phyloP scores from a whole-genome alignment of 2,113 vertebrate genomes.

The Neogobius melanostomus region DNA sequence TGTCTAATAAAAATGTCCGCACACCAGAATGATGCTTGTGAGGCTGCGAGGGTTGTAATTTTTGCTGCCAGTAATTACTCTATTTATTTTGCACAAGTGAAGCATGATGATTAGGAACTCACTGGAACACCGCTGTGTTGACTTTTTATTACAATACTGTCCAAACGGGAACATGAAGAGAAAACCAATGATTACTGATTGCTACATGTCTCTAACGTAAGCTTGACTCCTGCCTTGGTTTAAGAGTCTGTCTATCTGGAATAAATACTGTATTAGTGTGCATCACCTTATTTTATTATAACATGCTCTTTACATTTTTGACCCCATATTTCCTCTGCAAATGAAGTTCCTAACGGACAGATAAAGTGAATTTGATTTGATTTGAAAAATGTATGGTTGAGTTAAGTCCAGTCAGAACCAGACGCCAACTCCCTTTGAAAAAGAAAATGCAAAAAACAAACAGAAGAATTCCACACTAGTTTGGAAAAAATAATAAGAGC shows the following conservation, averaged over 20 bases:
- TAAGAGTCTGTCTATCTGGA: background rate
- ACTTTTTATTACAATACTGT: constrained; percentile 10
- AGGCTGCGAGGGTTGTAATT: constrained; percentile 14
- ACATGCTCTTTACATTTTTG: no score
- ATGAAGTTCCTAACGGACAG: background rate
- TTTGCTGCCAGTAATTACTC: constrained; percentile 16
- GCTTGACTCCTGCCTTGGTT: background rate
- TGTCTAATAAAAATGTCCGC: constrained; percentile 14
- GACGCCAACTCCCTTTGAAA: background rate
- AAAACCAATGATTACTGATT: background rate
- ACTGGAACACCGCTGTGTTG: background rate
- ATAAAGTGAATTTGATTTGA: no score
- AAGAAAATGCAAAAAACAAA: background rate
- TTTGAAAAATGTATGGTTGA: no score
- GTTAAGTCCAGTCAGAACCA: background rate
- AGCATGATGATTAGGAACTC: constrained; percentile 16
- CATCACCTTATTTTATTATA: no score
- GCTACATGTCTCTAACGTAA: background rate
- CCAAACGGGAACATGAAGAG: background rate
- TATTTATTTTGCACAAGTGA: constrained; percentile 3
- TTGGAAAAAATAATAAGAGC: background rate
- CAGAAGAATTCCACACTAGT: background rate
- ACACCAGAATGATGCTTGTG: constrained; percentile 1
- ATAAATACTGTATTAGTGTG: background rate
- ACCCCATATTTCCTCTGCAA: no score